Percentiles rank a stretch among this genome's conserved stretches.
These are phyloP conservation scores for Porites lutea DNA, from an alignment of 64 coral and sea anemone genomes.

Conservation along the genomic window DNA sequence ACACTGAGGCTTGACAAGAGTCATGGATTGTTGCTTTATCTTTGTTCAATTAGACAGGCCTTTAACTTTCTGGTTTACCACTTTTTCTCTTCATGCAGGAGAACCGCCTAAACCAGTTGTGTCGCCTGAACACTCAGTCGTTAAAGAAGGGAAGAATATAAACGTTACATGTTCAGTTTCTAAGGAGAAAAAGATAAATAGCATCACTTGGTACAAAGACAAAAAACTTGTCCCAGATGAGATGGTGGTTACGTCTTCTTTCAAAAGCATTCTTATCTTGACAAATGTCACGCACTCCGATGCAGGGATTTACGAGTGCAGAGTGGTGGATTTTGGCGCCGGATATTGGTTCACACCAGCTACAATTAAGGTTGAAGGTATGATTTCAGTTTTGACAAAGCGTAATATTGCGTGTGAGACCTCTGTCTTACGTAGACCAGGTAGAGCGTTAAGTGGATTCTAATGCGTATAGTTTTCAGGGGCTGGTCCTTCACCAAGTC, in stretches of 20 bases:
- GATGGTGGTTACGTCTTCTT: neutral
- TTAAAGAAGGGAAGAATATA: slow-evolving; percentile 1
- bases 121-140: neutral
- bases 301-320: slow-evolving; percentile 51
- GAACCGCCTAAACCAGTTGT: neutral
- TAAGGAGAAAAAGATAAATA: neutral
- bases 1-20: no score
- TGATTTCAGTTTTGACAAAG: no score
- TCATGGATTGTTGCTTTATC: no score
- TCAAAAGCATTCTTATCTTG: neutral
- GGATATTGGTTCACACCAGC: slow-evolving; percentile 34
- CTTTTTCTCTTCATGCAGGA: neutral
- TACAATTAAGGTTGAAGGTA: slow-evolving; percentile 3
- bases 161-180: slow-evolving; percentile 19
- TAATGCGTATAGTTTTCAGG: no score
- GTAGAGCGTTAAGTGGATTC: no score
- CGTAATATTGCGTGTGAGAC: no score
- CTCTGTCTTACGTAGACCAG: no score
- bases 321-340: neutral
- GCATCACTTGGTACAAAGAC: slow-evolving; percentile 15
- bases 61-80: neutral
- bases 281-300: slow-evolving; percentile 6
- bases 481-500: no score
- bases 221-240: neutral
- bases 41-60: no score